Base-by-base conservation (phyloP, 2,888 invertebrate species). In the Parascotia fuliginaria region DNA sequence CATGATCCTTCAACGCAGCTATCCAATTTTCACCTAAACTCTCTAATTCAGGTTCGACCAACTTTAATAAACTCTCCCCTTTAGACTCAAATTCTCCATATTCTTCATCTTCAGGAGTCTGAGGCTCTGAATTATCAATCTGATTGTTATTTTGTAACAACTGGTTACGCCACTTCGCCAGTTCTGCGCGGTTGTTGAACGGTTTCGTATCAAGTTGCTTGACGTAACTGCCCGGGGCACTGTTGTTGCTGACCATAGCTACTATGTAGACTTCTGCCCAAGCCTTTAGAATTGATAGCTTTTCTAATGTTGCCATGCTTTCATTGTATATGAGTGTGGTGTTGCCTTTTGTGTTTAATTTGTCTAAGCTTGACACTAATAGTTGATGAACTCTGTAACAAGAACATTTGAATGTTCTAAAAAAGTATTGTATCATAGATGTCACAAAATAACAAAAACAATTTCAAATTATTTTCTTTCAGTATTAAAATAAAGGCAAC, bases 201-300 rank as follows among this genome's bases (percentile, higher is more conserved):
- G 91, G 89, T 41, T 88, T 88, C 0, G 81, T 87, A 67, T 91
- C 87, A 0, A 92, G 81, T 34, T 90, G 92, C 41, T 88, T 89
- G 1, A 94, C 87, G 65, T 94, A 87, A 58, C 94, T 94, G 14
- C 94, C 94, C 0, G 95, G 94, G 0, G 95, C 95, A 46, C 94
- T 94, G 53, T 95, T 95, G 77, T 96, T 96, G 67, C 94, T 94
- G 36, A 96, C 94, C 96, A 98, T 98, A 0, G 98, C 98, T 11
- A 98, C 98, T 68, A 98, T 97, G 81, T 98, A 99, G 0, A 98
- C 97, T 93, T 99, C 99, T 2, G 99, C 99, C 99, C 99, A 99
- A 0, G 99, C 99, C 84, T 98, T 98, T 37, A 99, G 89, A 65
- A 99, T 99, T 6, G 99, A 98, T 37, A 99, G 88, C 81, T 98